Percentiles rank a stretch among this genome's conserved stretches.
These are phyloP conservation scores for Thaumatotibia leucotreta DNA, from an alignment of 1,140 invertebrate species.

Conservation along the genomic window DNA sequence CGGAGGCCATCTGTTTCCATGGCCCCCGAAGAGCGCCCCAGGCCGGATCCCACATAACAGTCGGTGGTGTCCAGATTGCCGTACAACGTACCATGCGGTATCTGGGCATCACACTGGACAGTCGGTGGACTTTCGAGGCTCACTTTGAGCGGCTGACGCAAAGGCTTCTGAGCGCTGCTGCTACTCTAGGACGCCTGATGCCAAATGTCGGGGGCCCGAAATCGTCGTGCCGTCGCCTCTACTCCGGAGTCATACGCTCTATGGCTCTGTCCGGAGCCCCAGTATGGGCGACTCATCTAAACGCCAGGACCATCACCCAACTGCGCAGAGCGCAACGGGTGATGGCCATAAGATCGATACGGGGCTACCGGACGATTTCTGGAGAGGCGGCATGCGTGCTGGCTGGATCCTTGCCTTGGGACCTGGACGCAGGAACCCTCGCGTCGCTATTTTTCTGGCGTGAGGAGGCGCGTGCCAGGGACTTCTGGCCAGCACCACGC, in stretches of 20 bases:
- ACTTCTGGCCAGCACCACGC: too few relatives aligned
- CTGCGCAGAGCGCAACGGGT: too few relatives aligned
- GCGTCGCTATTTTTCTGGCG: too few relatives aligned
- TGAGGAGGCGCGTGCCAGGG: too few relatives aligned
- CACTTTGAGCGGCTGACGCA: conserved; percentile 20
- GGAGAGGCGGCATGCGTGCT: too few relatives aligned
- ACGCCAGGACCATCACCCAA: too few relatives aligned
- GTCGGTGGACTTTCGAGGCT: conserved; percentile 18
- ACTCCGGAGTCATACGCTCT: conserved; percentile 11
- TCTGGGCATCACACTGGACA: conserved; percentile 21
- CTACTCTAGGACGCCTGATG: neutral
- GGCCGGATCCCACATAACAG: conserved; percentile 1
- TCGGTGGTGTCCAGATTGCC: conserved; percentile 8
- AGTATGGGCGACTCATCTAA: too few relatives aligned
- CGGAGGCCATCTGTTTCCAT: conserved; percentile 21
- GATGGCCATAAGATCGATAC: too few relatives aligned
- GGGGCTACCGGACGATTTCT: too few relatives aligned
- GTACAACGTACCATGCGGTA: conserved; percentile 13
- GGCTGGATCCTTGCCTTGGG: too few relatives aligned
- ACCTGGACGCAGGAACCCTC: too few relatives aligned
- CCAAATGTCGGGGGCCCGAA: neutral
- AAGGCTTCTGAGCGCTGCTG: conserved; percentile 12
- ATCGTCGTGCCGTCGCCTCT: neutral
- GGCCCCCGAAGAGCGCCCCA: neutral
- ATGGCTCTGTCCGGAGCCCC: conserved; percentile 18